Evolutionary conservation across 2,888 invertebrate genomes (phyloP).

Genomic region (Hetaerina titia): DNA sequence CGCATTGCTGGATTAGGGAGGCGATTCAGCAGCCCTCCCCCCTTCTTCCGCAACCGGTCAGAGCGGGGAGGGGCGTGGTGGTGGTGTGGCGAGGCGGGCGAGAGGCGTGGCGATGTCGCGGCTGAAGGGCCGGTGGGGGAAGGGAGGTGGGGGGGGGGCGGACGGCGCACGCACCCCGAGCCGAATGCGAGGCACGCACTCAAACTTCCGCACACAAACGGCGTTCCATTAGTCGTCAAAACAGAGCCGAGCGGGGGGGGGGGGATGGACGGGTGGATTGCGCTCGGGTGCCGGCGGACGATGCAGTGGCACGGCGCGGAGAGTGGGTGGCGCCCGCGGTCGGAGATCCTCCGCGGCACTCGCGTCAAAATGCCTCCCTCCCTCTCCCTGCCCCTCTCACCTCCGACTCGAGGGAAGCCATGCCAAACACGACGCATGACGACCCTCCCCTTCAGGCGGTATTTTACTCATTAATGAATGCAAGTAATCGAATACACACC

Average conservation of each 20-base stretch:
- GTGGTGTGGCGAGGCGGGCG: not conserved
- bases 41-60: not conserved
- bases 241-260: not conserved
- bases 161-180: not conserved
- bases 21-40: too few relatives aligned
- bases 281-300: not conserved
- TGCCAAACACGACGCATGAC: too few relatives aligned
- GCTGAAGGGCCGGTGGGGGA: too few relatives aligned
- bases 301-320: not conserved
- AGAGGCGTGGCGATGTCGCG: not conserved
- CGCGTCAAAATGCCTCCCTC: too few relatives aligned
- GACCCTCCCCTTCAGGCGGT: too few relatives aligned
- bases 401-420: too few relatives aligned
- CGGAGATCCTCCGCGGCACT: too few relatives aligned
- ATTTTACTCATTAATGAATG: too few relatives aligned
- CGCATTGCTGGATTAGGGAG: not conserved
- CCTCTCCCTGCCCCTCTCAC: too few relatives aligned
- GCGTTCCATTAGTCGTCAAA: conserved; percentile 64
- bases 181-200: not conserved
- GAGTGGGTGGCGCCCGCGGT: not conserved
- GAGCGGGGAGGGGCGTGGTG: not conserved
- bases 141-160: not conserved
- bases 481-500: too few relatives aligned
- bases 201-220: not conserved
- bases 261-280: not conserved